A percentile compares a stretch with the other conserved stretches of the same genome.
phyloP scores from a whole-genome alignment of 1,140 invertebrate species.

The Samia ricini region DNA sequence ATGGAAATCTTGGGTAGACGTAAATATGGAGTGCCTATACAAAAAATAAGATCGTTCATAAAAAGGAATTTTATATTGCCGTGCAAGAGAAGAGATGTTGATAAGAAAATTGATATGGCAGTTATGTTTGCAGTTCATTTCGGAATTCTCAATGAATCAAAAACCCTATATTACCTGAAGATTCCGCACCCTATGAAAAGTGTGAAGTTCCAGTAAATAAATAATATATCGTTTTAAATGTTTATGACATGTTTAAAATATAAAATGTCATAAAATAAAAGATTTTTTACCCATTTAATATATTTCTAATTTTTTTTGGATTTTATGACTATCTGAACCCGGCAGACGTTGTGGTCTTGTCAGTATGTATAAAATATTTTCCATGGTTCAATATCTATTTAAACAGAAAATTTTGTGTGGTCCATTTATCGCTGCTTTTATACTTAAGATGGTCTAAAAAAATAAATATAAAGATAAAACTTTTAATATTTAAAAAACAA shows the following conservation, averaged over 20 bases:
- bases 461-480: too few species aligned
- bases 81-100: slow-evolving; percentile 28
- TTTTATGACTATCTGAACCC: too few species aligned
- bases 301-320: too few species aligned
- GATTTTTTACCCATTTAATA: too few species aligned
- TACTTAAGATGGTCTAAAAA: too few species aligned
- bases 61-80: slow-evolving; percentile 36
- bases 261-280: neutral
- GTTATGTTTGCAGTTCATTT: slow-evolving; percentile 31
- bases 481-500: too few species aligned
- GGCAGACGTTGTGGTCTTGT: too few species aligned
- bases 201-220: neutral
- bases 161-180: slow-evolving; percentile 30
- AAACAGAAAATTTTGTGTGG: too few species aligned
- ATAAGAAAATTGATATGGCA: slow-evolving; percentile 37
- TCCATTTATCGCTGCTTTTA: too few species aligned
- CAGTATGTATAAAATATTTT: too few species aligned
- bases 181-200: neutral
- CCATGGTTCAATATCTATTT: too few species aligned
- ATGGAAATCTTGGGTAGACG: slow-evolving; percentile 31
- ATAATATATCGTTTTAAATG: neutral
- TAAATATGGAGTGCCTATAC: slow-evolving; percentile 25
- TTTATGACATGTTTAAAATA: neutral
- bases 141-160: slow-evolving; percentile 29
- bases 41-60: slow-evolving; percentile 32